Base-by-base conservation (phyloP, 2,888 invertebrate species). In the Cheilosia grossa region DNA sequence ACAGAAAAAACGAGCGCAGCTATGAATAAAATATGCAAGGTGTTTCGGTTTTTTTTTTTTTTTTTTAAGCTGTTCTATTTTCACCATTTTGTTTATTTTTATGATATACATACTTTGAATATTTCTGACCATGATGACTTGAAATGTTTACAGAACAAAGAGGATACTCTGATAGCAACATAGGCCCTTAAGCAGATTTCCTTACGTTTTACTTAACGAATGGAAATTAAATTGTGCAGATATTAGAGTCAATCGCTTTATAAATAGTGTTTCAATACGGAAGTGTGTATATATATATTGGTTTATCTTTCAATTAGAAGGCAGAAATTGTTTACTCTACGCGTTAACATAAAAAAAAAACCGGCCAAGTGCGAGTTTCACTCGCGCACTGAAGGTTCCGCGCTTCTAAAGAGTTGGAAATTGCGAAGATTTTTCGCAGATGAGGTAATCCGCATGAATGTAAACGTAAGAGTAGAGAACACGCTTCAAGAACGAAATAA, bases 21-120 rank as follows among this genome's bases (percentile, higher is more conserved):
- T 53, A 61, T 80, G 73, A 73, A 80, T 67, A 73, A 66, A 80
- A 80, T 61, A 80, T 80, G 47, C 80, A 73, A 80, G 73, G 74
- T 73, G 74, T 67, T 80, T 73, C 44, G 53, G 51, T 53, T 51
- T 64, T 47, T 63, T n/a, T 61, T 47, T 58, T n/a, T 21, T 21
- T 21, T 61, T n/a, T 63, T 51, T 17, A 59, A 17, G 37, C 40
- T 66, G 37, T 67, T 54, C 49, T 59, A 17, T 40, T 47, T 66
- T 56, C 37, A n/a, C 33, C 53, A 33, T 24, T 33, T 56, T 77
- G 67, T 42, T 78, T 37, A 40, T 66, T 61, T 54, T 30, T n/a
- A 77, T 61, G 15, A 42, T 30, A 33, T 27, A 47, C 59, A 21
- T 21, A 21, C 2, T 61, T 33, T 47, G 42, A 54, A 21, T 56